A percentile compares a stretch with the other conserved stretches of the same genome.
These are phyloP conservation scores for Drosophila albomicans DNA, from an alignment of 1,140 invertebrate genomes.

Conservation along the genomic window DNA sequence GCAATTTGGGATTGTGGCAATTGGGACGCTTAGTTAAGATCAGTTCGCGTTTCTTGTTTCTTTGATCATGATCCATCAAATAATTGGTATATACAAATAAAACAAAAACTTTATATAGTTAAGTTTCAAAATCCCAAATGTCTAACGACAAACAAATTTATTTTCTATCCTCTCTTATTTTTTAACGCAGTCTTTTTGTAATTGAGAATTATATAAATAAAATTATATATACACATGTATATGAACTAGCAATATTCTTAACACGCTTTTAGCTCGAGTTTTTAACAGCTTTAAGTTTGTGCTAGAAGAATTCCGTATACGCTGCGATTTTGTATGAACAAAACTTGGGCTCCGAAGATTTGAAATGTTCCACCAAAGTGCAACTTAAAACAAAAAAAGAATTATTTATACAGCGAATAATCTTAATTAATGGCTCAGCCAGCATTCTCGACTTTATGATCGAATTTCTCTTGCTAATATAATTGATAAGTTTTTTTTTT, in stretches of 20 bases:
- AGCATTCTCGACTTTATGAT: too few species aligned
- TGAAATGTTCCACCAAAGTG: too few species aligned
- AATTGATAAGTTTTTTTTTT: too few species aligned
- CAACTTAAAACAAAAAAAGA: too few species aligned
- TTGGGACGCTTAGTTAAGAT: conserved; percentile 62
- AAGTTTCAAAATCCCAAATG: conserved; percentile 18
- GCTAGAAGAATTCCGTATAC: too few species aligned
- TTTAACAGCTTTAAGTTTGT: neutral
- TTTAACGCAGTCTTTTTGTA: conserved; percentile 60
- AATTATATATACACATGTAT: conserved; percentile 39
- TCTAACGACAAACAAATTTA: conserved; percentile 6
- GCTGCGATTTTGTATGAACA: too few species aligned
- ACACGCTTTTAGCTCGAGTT: neutral
- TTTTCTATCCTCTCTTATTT: conserved; percentile 16
- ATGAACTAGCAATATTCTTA: neutral
- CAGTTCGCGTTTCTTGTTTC: conserved; percentile 9
- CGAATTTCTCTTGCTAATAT: too few species aligned
- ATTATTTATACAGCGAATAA: too few species aligned
- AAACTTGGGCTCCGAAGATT: too few species aligned
- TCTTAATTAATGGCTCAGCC: too few species aligned
- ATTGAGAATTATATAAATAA: conserved; percentile 71
- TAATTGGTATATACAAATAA: conserved; percentile 19
- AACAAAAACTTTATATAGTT: conserved; percentile 15
- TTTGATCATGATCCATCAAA: conserved; percentile 5
- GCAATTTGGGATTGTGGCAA: conserved; percentile 35